Evolutionary conservation across 2,888 invertebrate species (phyloP).

Genomic region (Brachyptera risi): DNA sequence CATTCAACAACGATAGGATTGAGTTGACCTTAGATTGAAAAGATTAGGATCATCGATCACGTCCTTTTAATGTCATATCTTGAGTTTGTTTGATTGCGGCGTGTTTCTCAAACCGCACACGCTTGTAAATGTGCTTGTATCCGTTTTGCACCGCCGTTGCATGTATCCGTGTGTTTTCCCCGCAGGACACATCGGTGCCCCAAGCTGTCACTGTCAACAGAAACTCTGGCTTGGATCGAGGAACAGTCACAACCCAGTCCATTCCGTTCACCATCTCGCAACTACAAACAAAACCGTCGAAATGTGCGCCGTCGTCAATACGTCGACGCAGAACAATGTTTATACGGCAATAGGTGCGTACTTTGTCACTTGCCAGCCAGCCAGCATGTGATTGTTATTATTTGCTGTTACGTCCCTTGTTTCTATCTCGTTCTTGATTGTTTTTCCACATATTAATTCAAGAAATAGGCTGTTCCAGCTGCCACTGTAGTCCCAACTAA

Average conservation of each 20-base stretch:
- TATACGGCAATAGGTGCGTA: slow-evolving; percentile 40
- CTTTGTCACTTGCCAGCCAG: too few species aligned
- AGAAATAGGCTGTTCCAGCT: too few species aligned
- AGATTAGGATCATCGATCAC: too few species aligned
- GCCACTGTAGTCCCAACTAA: too few species aligned
- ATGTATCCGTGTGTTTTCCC: not conserved
- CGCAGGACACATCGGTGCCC: slow-evolving; percentile 34
- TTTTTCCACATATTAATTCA: too few species aligned
- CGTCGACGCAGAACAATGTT: slow-evolving; percentile 38
- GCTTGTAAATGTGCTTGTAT: not conserved
- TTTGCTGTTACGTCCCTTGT: too few species aligned
- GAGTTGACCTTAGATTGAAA: too few species aligned
- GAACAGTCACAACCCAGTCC: slow-evolving; percentile 26
- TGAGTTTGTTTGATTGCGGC: not conserved
- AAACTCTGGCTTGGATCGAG: slow-evolving; percentile 33
- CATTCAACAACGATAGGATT: too few species aligned
- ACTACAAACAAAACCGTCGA: slow-evolving; percentile 33
- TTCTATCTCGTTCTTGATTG: too few species aligned
- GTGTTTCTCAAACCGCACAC: not conserved
- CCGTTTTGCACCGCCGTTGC: slow-evolving; percentile 10
- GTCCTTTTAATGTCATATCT: not conserved
- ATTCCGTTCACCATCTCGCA: slow-evolving; percentile 22
- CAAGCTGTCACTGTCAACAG: slow-evolving; percentile 36
- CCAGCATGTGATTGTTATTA: too few species aligned
- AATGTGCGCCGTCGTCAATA: slow-evolving; percentile 39